These are phyloP conservation scores for Neodiprion fabricii DNA, from an alignment of 1,140 invertebrate species.

Conservation along the genomic window DNA sequence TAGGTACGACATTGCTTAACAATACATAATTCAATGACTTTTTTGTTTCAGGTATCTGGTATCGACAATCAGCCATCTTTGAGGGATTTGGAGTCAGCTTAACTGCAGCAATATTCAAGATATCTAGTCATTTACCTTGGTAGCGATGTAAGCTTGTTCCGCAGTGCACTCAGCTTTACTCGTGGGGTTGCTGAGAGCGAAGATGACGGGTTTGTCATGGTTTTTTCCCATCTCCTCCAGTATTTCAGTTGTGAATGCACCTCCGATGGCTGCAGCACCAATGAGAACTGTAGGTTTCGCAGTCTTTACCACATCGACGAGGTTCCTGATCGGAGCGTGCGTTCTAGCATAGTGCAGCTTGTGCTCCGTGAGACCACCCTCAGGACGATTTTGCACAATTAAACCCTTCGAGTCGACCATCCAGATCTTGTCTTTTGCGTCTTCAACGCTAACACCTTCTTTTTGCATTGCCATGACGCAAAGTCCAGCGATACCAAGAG, in stretches of 20 bases:
- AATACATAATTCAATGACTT: conserved; percentile 12
- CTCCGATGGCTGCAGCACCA: conserved; percentile 82
- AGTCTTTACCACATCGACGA: conserved; percentile 78
- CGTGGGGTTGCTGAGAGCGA: conserved; percentile 96
- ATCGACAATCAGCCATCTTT: too few relatives aligned
- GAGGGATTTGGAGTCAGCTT: too few relatives aligned
- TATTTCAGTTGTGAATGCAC: conserved; percentile 87
- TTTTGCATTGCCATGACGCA: conserved; percentile 87
- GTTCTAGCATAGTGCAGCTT: conserved; percentile 80
- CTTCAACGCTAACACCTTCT: conserved; percentile 74
- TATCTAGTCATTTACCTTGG: conserved; percentile 68
- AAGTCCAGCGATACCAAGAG: conserved; percentile 86
- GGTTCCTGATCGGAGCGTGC: conserved; percentile 70
- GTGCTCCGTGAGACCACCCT: conserved; percentile 77
- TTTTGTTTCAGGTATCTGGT: too few relatives aligned
- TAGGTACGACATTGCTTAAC: neutral
- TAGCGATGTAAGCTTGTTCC: conserved; percentile 86
- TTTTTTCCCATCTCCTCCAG: conserved; percentile 81
- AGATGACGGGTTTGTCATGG: conserved; percentile 85
- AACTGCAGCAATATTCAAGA: conserved; percentile 6
- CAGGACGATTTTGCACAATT: conserved; percentile 78
- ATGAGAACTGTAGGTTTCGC: conserved; percentile 88
- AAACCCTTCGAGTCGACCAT: conserved; percentile 77
- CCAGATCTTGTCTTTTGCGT: conserved; percentile 79
- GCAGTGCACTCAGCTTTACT: conserved; percentile 98